A percentile compares a stretch with the other conserved stretches of the same genome.
Evolutionary conservation across 2,888 invertebrate species (phyloP).

Genomic region (Macrosoma leucophasiata): DNA sequence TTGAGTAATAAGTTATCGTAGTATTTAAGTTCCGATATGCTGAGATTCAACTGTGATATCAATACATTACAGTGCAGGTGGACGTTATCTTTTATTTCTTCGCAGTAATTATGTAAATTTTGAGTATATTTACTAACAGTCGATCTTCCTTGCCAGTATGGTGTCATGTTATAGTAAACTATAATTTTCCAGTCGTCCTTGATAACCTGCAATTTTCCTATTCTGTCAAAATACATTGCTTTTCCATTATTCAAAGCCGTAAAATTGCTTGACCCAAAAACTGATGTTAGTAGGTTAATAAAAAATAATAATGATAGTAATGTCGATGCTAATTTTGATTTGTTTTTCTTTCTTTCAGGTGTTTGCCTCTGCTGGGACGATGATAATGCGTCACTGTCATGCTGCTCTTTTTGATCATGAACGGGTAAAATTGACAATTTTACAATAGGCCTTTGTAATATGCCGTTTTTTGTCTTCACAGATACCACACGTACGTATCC

Average conservation of each 20-base stretch:
- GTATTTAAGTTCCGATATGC: neutral
- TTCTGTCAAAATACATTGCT: slow-evolving; percentile 11
- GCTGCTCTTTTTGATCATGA: too few species aligned
- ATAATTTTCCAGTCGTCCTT: slow-evolving; percentile 12
- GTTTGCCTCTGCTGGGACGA: too few species aligned
- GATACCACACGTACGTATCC: slow-evolving; percentile 11
- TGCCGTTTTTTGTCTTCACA: slow-evolving; percentile 6
- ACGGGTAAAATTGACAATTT: too few species aligned
- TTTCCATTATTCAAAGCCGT: slow-evolving; percentile 4
- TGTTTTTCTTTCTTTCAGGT: neutral
- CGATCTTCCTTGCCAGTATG: slow-evolving; percentile 10
- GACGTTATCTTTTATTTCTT: slow-evolving; percentile 4
- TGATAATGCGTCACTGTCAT: too few species aligned
- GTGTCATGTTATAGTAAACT: slow-evolving; percentile 10
- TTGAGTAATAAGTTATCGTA: neutral
- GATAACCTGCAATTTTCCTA: slow-evolving; percentile 6
- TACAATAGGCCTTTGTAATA: slow-evolving; percentile 4
- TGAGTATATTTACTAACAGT: slow-evolving; percentile 3
- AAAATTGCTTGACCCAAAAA: too few species aligned
- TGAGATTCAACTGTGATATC: slow-evolving; percentile 1
- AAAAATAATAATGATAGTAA: slow-evolving; percentile 1
- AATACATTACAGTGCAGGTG: slow-evolving; percentile 1
- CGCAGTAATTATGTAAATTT: neutral
- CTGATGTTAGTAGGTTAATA: too few species aligned
- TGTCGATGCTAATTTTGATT: neutral